Evolutionary conservation across 2,113 vertebrate species (phyloP).

Genomic region (Embiotoca jacksoni): DNA sequence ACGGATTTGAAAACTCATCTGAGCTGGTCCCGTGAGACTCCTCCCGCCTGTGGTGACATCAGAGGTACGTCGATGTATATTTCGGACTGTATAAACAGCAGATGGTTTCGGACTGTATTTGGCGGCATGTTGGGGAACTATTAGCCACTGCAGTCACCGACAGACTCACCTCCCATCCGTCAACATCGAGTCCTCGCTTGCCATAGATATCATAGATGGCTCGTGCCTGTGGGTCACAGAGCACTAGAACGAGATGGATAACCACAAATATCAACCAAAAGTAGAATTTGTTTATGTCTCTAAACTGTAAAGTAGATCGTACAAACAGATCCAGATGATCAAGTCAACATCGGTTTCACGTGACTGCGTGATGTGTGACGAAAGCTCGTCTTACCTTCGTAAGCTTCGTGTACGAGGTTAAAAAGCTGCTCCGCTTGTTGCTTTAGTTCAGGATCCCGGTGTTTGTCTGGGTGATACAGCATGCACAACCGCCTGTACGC

Average conservation of each 20-base stretch:
- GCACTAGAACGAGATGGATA: constrained; percentile 83
- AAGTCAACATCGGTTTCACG: neutral
- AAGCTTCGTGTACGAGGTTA: constrained; percentile 96
- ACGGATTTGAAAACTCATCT: neutral
- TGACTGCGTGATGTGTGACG: neutral
- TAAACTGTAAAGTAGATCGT: neutral
- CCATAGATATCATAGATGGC: constrained; percentile 99
- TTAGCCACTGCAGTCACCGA: neutral
- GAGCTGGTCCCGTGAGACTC: neutral
- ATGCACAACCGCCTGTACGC: constrained; percentile 96
- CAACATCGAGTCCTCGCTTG: constrained; percentile 96
- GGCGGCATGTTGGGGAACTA: neutral
- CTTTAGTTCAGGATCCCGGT: constrained; percentile 96
- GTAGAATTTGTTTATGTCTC: neutral
- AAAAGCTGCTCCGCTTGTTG: constrained; percentile 93
- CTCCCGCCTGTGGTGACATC: neutral
- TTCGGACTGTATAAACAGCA: too few relatives aligned
- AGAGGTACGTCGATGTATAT: too few relatives aligned
- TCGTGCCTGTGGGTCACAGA: constrained; percentile 95
- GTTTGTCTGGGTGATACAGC: constrained; percentile 99
- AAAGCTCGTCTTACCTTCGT: constrained; percentile 89
- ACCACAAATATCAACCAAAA: neutral
- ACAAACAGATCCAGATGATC: neutral
- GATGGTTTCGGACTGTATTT: neutral
- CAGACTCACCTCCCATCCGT: constrained; percentile 97